Evolutionary conservation across 2,797 vertebrate species (phyloP).

Genomic region (Hydrophis major): DNA sequence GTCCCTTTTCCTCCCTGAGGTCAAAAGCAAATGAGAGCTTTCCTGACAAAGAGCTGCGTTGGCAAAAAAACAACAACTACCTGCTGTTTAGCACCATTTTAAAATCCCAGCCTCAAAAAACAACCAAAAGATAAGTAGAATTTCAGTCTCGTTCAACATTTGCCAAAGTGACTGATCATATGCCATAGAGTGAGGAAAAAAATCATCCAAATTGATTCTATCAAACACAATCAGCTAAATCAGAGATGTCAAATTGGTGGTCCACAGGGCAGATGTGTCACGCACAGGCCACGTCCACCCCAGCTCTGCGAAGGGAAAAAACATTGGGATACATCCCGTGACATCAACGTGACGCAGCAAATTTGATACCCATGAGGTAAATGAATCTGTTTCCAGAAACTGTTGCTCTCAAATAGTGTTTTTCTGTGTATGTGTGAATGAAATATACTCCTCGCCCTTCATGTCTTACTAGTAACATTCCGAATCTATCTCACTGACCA

Average conservation of each 20-base stretch:
- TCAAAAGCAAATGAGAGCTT: neutral
- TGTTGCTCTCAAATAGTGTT: neutral
- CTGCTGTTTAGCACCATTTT: neutral
- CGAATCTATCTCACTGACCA: neutral
- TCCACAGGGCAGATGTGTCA: no score
- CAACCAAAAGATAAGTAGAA: neutral
- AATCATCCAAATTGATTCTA: no score
- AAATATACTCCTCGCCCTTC: neutral
- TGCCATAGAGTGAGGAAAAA: neutral
- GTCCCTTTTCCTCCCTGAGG: neutral
- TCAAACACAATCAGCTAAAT: neutral
- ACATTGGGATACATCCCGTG: no score
- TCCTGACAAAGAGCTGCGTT: no score
- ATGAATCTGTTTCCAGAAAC: neutral
- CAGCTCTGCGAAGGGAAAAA: no score
- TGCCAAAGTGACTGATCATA: neutral
- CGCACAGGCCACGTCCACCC: no score
- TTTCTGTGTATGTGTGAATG: neutral
- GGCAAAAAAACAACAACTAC: neutral
- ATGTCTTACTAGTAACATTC: neutral
- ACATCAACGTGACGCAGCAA: no score
- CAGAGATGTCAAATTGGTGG: no score
- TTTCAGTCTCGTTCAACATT: neutral
- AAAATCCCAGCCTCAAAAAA: neutral
- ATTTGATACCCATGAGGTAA: no score